These are phyloP conservation scores for Gymnocephalus cernua DNA, from an alignment of 2,113 vertebrate genomes.

Conservation along the genomic window DNA sequence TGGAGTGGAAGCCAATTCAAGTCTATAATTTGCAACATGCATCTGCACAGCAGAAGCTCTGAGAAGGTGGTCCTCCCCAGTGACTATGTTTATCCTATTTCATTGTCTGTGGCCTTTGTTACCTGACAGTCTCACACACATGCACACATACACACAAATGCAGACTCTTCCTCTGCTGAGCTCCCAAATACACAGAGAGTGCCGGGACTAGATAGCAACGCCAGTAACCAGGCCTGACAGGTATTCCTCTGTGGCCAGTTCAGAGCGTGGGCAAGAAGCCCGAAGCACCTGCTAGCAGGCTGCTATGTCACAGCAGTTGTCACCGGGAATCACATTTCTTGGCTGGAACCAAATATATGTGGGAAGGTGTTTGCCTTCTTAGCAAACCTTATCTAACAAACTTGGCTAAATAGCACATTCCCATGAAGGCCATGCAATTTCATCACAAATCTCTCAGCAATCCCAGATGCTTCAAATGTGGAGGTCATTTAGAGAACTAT, in stretches of 20 bases:
- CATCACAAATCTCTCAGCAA: constrained; percentile 2
- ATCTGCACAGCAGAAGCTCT: constrained; percentile 26
- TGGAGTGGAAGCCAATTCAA: constrained; percentile 14
- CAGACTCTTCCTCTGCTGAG: constrained; percentile 47
- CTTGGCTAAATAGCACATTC: constrained; percentile 27
- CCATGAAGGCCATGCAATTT: neutral
- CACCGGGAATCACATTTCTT: constrained; percentile 67
- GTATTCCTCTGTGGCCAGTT: constrained; percentile 79
- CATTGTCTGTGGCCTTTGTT: constrained; percentile 41
- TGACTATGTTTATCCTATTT: constrained; percentile 52
- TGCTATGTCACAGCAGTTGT: constrained; percentile 74
- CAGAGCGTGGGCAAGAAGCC: constrained; percentile 74
- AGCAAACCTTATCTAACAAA: constrained; percentile 38
- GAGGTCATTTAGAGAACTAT: neutral
- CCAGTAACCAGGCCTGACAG: constrained; percentile 80
- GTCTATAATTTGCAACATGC: constrained; percentile 44
- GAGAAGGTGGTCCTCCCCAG: constrained; percentile 43
- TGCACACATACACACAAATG: constrained; percentile 23
- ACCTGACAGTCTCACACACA: constrained; percentile 21
- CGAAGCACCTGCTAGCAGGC: constrained; percentile 75
- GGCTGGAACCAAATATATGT: constrained; percentile 47
- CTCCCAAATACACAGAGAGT: constrained; percentile 60
- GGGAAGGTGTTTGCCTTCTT: constrained; percentile 38
- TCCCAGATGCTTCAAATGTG: neutral
- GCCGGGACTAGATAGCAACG: constrained; percentile 59